Percentiles rank a stretch among this genome's conserved stretches.
phyloP scores from a whole-genome alignment of 2,113 vertebrate species.

The Indicator maculatus region DNA sequence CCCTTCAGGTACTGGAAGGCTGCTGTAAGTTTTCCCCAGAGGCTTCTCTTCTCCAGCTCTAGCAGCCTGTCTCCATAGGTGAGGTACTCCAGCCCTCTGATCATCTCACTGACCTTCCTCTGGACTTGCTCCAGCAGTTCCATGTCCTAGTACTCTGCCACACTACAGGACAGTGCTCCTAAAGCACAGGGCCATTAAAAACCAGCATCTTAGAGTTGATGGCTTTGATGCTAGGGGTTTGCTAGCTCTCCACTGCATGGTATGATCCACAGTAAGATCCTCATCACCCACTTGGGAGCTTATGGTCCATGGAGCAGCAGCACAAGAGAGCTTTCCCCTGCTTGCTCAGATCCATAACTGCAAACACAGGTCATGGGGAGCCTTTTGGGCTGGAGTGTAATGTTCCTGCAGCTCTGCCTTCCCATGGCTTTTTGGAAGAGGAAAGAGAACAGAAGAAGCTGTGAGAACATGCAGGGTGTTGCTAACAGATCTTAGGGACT shows the following conservation, averaged over 20 bases:
- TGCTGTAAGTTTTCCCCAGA: too few relatives aligned
- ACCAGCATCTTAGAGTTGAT: not conserved
- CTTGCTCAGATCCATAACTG: fast-evolving
- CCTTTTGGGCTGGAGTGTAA: not conserved
- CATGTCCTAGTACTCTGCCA: not conserved
- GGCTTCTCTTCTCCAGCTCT: too few relatives aligned
- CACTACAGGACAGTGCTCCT: not conserved
- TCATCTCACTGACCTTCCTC: too few relatives aligned
- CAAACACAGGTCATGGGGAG: fast-evolving
- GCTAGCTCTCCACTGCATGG: not conserved
- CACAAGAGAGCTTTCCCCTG: not conserved
- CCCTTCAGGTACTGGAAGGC: too few relatives aligned
- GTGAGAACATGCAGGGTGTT: not conserved
- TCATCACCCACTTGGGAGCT: fast-evolving
- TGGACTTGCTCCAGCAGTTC: too few relatives aligned
- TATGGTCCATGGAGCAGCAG: fast-evolving
- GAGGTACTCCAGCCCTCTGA: too few relatives aligned
- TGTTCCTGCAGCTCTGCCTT: not conserved
- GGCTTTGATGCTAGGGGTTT: not conserved
- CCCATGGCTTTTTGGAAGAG: fast-evolving
- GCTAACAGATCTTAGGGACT: not conserved
- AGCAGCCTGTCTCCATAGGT: too few relatives aligned
- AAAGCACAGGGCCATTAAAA: not conserved
- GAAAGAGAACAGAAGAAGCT: not conserved
- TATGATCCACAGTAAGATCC: fast-evolving